A percentile compares a stretch with the other conserved stretches of the same genome.
phyloP scores from a whole-genome alignment of 2,113 vertebrate species.

The Petroica traversi region DNA sequence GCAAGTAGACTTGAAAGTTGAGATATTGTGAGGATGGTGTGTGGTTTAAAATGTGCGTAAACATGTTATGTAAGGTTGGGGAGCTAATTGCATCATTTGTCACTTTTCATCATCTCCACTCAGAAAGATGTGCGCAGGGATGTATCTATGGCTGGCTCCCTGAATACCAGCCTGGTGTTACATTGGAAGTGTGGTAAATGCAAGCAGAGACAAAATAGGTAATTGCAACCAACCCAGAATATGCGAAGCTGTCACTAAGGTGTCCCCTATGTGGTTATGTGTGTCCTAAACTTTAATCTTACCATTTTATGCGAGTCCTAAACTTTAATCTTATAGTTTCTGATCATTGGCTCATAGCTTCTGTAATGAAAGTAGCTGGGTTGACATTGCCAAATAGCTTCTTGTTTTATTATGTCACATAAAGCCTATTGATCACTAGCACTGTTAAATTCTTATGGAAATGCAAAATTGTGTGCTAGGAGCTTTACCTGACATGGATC shows the following conservation, averaged over 20 bases:
- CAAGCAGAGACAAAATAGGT: not conserved
- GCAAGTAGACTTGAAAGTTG: slow-evolving; percentile 8
- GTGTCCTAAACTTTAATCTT: not conserved
- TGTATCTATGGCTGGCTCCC: not conserved
- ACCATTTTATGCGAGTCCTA: not conserved
- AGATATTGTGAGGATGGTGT: slow-evolving; percentile 17
- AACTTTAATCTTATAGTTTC: not conserved
- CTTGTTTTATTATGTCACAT: not conserved
- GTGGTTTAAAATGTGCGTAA: slow-evolving; percentile 47
- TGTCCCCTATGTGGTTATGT: not conserved
- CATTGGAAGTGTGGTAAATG: not conserved
- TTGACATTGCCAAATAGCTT: not conserved
- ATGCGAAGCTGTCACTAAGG: not conserved
- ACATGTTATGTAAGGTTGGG: slow-evolving; percentile 55
- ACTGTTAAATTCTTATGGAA: not conserved
- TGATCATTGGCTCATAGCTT: not conserved
- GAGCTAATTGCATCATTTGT: slow-evolving; percentile 44
- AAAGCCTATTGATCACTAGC: not conserved
- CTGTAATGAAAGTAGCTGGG: not conserved
- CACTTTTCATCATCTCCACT: slow-evolving; percentile 42
- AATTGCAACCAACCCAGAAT: not conserved
- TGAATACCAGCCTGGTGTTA: not conserved
- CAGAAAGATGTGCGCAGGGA: not conserved
- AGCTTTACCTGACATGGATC: not conserved
- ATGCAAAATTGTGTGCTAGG: not conserved